These are phyloP conservation scores for Sebastolobus alascanus DNA, from an alignment of 2,797 vertebrate genomes.

Conservation along the genomic window DNA sequence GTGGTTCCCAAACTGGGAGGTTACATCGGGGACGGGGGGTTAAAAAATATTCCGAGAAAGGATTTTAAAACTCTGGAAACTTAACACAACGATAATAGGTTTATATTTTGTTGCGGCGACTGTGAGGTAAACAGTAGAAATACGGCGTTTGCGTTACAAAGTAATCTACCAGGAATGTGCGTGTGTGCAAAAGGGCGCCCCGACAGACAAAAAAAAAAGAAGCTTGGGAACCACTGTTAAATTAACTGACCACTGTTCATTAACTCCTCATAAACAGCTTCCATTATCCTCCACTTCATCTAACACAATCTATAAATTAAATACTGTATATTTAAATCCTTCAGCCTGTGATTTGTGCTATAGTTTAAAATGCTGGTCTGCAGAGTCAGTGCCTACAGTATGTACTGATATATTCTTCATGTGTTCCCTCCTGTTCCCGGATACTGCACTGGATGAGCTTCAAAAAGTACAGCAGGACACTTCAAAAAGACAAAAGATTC, in stretches of 20 bases:
- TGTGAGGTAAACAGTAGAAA: constrained; percentile 19
- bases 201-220: not conserved
- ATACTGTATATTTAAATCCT: constrained; percentile 32
- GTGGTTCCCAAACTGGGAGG: constrained; percentile 13
- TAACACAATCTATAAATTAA: constrained; percentile 10
- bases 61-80: not conserved
- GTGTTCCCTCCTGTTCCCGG: constrained; percentile 28
- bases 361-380: constrained; percentile 69
- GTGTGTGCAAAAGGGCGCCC: not conserved
- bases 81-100: not conserved
- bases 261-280: not conserved
- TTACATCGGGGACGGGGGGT: not conserved
- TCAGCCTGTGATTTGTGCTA: constrained; percentile 64
- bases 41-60: not conserved
- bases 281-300: not conserved
- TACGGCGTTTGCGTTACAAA: not conserved
- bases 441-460: constrained; percentile 28
- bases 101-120: not conserved
- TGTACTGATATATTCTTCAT: constrained; percentile 12
- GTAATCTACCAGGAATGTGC: constrained; percentile 3
- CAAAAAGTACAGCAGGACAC: constrained; percentile 50
- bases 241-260: not conserved
- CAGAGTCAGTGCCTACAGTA: constrained; percentile 43
- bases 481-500: constrained; percentile 41
- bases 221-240: constrained; percentile 4